phyloP scores from a whole-genome alignment of 2,888 invertebrate genomes.

The Arrhopalites spinosus region DNA sequence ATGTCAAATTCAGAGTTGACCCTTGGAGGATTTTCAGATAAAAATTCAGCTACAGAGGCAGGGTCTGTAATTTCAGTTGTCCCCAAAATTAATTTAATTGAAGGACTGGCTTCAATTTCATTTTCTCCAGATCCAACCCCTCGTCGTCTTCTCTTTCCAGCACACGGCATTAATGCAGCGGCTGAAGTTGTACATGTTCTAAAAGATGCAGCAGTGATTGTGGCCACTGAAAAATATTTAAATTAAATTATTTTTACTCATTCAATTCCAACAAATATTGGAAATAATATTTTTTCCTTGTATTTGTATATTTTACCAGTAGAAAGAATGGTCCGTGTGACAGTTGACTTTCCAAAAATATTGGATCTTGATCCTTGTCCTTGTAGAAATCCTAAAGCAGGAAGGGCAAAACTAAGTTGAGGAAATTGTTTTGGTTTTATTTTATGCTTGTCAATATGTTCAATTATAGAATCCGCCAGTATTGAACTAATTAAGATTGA shows the following conservation, averaged over 20 bases:
- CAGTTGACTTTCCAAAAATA: constrained; percentile 42
- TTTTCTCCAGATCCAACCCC: neutral
- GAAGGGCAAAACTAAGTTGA: constrained; percentile 42
- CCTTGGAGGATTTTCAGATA: neutral
- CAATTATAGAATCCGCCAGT: neutral
- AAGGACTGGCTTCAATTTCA: constrained; percentile 30
- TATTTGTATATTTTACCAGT: constrained; percentile 44
- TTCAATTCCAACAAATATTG: no score
- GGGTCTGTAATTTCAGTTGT: constrained; percentile 42
- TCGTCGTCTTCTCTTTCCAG: constrained; percentile 37
- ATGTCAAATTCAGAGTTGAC: neutral
- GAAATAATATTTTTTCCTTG: neutral
- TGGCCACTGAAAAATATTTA: constrained; percentile 37
- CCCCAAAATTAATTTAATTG: constrained; percentile 38
- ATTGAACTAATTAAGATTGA: neutral
- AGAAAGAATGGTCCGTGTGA: constrained; percentile 44
- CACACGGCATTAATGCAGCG: constrained; percentile 38
- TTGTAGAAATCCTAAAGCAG: constrained; percentile 39
- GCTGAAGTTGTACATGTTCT: constrained; percentile 43
- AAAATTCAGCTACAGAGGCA: constrained; percentile 33
- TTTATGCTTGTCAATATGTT: neutral
- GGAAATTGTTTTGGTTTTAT: neutral
- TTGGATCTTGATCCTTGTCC: constrained; percentile 27
- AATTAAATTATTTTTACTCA: constrained; percentile 8
- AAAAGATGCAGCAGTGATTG: constrained; percentile 41